These are phyloP conservation scores for Polydesmus complanatus DNA, from an alignment of 2,888 invertebrate genomes.

Conservation along the genomic window DNA sequence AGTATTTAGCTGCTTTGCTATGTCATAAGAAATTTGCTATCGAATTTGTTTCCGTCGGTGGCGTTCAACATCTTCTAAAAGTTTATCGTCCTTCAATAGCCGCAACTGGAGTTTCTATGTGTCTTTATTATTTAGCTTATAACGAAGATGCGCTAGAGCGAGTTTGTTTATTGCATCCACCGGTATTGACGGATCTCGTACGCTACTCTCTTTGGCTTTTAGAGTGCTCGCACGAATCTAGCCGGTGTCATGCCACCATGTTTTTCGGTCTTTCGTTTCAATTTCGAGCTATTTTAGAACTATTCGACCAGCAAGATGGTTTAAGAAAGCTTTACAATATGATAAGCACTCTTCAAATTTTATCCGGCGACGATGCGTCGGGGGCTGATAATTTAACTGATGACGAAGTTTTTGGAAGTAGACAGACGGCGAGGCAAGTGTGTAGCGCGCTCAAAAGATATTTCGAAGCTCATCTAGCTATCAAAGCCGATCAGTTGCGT, in stretches of 20 bases:
- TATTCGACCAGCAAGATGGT: conserved; percentile 91
- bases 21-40: conserved; percentile 98
- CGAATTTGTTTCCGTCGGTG: conserved; percentile 81
- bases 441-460: conserved; percentile 79
- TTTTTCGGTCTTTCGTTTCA: conserved; percentile 92
- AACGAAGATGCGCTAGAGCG: conserved; percentile 96
- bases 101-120: conserved; percentile 90
- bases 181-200: conserved; percentile 60
- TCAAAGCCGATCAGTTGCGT: conserved; percentile 55
- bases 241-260: conserved; percentile 95
- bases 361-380: conserved; percentile 51
- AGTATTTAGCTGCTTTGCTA: conserved; percentile 82
- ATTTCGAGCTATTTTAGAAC: conserved; percentile 79
- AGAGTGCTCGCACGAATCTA: conserved; percentile 93
- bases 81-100: conserved; percentile 88
- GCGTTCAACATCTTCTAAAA: conserved; percentile 68
- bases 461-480: conserved; percentile 73
- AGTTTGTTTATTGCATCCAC: conserved; percentile 70
- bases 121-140: conserved; percentile 90
- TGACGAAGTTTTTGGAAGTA: conserved; percentile 76
- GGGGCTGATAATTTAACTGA: conserved; percentile 48
- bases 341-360: conserved; percentile 70
- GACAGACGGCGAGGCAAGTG: conserved; percentile 82
- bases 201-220: conserved; percentile 88
- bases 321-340: conserved; percentile 86